A percentile compares a stretch with the other conserved stretches of the same genome.
Conservation (phyloP, 2,888 invertebrate genomes). For the Tenthredo livida region DNA sequence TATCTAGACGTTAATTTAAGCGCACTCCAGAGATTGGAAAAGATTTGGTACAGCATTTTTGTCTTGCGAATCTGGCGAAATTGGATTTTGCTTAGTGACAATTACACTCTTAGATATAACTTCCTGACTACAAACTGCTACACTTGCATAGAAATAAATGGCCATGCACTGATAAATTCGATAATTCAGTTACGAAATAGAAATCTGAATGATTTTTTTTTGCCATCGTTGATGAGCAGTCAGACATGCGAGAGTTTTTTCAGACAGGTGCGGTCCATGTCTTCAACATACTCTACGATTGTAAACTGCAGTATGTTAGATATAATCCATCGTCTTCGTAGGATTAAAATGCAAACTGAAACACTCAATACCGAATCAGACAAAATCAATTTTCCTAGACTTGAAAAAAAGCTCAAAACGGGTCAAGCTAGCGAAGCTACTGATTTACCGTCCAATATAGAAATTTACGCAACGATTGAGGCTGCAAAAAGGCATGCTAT, state of each 20-base stretch:
- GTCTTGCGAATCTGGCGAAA: slow-evolving; percentile 57
- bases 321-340: slow-evolving; percentile 32
- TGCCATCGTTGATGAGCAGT: slow-evolving; percentile 53
- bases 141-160: slow-evolving; percentile 59
- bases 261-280: slow-evolving; percentile 56
- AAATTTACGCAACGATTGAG: slow-evolving; percentile 33
- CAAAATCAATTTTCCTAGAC: slow-evolving; percentile 23
- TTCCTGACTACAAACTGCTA: slow-evolving; percentile 59
- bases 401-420: slow-evolving; percentile 18
- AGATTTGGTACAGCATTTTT: slow-evolving; percentile 36
- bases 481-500: slow-evolving; percentile 7
- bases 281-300: slow-evolving; percentile 34
- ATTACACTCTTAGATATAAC: slow-evolving; percentile 54
- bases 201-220: slow-evolving; percentile 33
- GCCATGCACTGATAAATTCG: slow-evolving; percentile 55
- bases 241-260: slow-evolving; percentile 58
- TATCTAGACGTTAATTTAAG: slow-evolving; percentile 40
- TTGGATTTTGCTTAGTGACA: slow-evolving; percentile 54
- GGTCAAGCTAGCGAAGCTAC: background rate
- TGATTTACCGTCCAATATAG: background rate
- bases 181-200: slow-evolving; percentile 38
- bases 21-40: slow-evolving; percentile 15
- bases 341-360: slow-evolving; percentile 26
- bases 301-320: slow-evolving; percentile 36
- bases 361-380: slow-evolving; percentile 18